These are phyloP conservation scores for Cinclus cinclus DNA, from an alignment of 2,113 vertebrate species.

Conservation along the genomic window DNA sequence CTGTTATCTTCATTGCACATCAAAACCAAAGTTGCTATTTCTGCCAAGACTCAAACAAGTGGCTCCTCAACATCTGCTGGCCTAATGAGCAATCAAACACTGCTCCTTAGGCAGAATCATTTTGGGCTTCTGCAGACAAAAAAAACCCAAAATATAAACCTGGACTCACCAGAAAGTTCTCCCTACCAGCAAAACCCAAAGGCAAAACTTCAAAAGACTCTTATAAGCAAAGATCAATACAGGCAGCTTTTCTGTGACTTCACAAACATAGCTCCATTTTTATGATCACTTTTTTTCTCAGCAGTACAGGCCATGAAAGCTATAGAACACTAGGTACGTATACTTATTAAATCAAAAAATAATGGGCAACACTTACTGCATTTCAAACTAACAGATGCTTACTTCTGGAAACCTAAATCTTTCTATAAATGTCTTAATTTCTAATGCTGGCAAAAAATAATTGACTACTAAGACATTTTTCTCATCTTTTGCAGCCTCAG, in stretches of 20 bases:
- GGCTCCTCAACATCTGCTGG: neutral
- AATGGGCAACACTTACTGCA: slow-evolving; percentile 12
- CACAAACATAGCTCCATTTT: neutral
- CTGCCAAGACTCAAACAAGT: neutral
- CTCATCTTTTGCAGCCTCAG: slow-evolving; percentile 64
- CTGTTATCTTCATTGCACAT: neutral
- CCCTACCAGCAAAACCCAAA: neutral
- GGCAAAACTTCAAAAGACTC: neutral
- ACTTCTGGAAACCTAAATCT: slow-evolving; percentile 64
- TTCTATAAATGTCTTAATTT: slow-evolving; percentile 55
- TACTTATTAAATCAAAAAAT: slow-evolving; percentile 26
- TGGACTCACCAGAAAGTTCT: neutral
- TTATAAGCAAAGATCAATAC: neutral
- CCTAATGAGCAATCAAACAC: neutral
- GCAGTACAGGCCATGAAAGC: neutral
- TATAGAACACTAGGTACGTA: neutral
- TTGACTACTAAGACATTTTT: slow-evolving; percentile 44
- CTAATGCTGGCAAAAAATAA: slow-evolving; percentile 58
- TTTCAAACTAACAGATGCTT: slow-evolving; percentile 64
- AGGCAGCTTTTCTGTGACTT: neutral
- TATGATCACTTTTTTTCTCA: neutral
- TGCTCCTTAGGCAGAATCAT: neutral
- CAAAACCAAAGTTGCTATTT: neutral
- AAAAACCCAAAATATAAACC: neutral
- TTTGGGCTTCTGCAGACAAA: neutral